Evolutionary conservation across 2,113 vertebrate genomes (phyloP).

Genomic region (Neolamprologus hecqui): DNA sequence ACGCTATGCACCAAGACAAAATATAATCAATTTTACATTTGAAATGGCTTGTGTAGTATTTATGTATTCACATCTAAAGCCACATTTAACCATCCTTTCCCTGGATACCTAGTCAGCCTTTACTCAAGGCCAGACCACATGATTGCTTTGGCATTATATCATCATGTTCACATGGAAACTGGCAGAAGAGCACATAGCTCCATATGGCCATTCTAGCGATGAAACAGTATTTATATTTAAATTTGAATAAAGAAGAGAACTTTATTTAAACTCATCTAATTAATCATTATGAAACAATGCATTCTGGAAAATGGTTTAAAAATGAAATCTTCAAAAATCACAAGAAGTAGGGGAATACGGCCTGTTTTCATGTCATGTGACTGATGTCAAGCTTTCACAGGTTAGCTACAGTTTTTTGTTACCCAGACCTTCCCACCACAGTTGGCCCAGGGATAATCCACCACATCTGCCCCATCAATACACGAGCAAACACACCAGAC

Average conservation of each 20-base stretch:
- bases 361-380: background rate
- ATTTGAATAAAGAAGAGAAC: conserved; percentile 12
- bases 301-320: background rate
- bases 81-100: conserved; percentile 12
- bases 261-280: background rate
- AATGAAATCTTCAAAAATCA: background rate
- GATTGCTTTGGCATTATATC: conserved; percentile 31
- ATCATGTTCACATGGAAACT: conserved; percentile 25
- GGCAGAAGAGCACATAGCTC: conserved; percentile 27
- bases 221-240: conserved; percentile 45
- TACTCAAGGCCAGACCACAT: conserved; percentile 38
- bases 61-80: background rate
- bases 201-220: conserved; percentile 50
- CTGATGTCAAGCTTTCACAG: background rate
- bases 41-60: background rate
- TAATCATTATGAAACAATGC: background rate
- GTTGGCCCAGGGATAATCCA: background rate
- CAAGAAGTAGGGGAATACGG: background rate
- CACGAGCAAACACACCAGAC: background rate
- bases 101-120: background rate
- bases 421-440: background rate
- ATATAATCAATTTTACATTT: background rate
- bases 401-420: background rate
- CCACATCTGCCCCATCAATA: background rate
- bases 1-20: background rate